These are phyloP conservation scores for Cantharis rustica DNA, from an alignment of 2,888 invertebrate genomes.

Conservation along the genomic window DNA sequence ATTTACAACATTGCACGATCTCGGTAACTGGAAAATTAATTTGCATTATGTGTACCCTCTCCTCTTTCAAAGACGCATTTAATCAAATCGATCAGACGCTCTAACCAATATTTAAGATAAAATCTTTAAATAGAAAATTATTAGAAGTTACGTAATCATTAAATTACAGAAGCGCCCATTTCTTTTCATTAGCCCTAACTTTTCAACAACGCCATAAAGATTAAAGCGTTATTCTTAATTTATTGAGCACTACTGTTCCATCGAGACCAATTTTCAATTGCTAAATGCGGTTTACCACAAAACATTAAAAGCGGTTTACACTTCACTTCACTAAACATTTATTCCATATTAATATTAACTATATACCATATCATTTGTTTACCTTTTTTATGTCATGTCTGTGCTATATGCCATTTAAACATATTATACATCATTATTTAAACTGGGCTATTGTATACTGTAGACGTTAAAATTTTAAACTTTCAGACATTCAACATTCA, in stretches of 20 bases:
- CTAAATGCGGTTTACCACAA: neutral
- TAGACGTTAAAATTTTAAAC: too few species aligned
- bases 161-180: neutral
- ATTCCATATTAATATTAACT: neutral
- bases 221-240: neutral
- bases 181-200: neutral
- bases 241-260: neutral
- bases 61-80: neutral
- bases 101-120: neutral
- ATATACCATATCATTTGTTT: too few species aligned
- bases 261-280: neutral
- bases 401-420: too few species aligned
- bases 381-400: too few species aligned
- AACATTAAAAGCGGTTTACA: neutral
- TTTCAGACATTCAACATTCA: too few species aligned
- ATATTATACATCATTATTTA: too few species aligned
- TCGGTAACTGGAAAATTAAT: conserved; percentile 24
- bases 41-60: conserved; percentile 10
- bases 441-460: too few species aligned
- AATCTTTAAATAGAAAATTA: neutral
- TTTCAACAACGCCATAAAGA: neutral
- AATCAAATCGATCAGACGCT: neutral
- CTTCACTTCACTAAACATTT: neutral
- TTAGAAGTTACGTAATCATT: neutral
- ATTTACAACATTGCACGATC: conserved; percentile 39